Evolutionary conservation across 2,113 vertebrate species (phyloP), one percentile per base, ranked within the genome.

Genomic region (Irena cyanogastra): DNA sequence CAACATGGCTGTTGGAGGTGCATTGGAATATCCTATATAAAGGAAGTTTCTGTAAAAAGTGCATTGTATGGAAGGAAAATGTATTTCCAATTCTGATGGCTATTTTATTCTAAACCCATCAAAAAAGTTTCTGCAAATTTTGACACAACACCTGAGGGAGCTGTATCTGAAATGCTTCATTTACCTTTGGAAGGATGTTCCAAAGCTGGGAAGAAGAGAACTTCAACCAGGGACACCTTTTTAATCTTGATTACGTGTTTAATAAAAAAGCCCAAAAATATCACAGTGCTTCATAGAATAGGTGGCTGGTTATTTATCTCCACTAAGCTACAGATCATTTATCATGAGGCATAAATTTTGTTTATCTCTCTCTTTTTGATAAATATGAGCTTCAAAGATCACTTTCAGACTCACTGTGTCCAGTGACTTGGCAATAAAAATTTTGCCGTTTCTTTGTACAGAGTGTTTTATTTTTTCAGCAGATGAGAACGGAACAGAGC

Each of bases 191-290:
- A 96, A 95, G 83, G 90, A 72, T 0, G 0, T 85, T 85, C 18
- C 23, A 79, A 76, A 83, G 44, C 52, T 79, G 49, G 13, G 37
- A 91, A 75, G 41, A 54, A 94, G 39, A 90, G 8, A 74, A 86
- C 63, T 92, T 90, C 9, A 5, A 21, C 35, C 39, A 54, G 47
- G 49, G 42, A 77, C 3, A 8, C 13, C 50, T 90, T 90, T 95
- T 97, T 80, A 75, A 86, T 90, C 79, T 92, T 94, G 63, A 86
- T 93, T 90, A 86, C 45, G 10, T 41, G 35, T 64, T 94, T 63
- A 77, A 89, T 81, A 89, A 54, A 77, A 91, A 88, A 83, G 7
- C 30, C 77, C 15, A 3, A 13, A 79, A 76, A 72, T 79, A 41
- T 76, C 31, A 45, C 7, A 57, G 21, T 63, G 47, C 92, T 90